Evolutionary conservation across 2,888 invertebrate genomes (phyloP).

Genomic region (Xylophagus ater): DNA sequence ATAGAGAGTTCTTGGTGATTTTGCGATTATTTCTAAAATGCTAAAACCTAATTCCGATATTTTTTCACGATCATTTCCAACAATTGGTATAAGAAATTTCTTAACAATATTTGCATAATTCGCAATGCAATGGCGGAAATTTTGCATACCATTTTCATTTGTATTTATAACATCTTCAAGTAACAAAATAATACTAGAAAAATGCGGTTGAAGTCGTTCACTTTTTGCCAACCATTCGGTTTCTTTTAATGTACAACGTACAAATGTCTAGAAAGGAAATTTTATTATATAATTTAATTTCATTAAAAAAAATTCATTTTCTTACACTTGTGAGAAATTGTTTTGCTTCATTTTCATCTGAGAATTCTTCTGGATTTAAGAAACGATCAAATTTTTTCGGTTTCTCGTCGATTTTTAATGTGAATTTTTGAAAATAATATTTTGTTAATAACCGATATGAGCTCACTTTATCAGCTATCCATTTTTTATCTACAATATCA

Average conservation of each 20-base stretch:
- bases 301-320: background rate
- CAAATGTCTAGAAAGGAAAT: constrained; percentile 23
- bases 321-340: constrained; percentile 28
- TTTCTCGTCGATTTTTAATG: constrained; percentile 21
- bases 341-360: constrained; percentile 24
- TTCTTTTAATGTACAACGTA: constrained; percentile 30
- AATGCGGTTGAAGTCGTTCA: constrained; percentile 24
- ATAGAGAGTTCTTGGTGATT: constrained; percentile 23
- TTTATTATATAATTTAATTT: background rate
- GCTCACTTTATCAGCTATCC: constrained; percentile 26
- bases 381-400: constrained; percentile 27
- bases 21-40: constrained; percentile 25
- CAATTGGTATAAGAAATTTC: constrained; percentile 23
- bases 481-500: constrained; percentile 25
- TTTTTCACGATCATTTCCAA: constrained; percentile 21
- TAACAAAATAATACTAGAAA: constrained; percentile 26
- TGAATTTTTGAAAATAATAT: constrained; percentile 31
- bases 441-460: constrained; percentile 25
- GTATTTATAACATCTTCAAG: constrained; percentile 25
- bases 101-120: constrained; percentile 27
- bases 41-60: constrained; percentile 24
- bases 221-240: constrained; percentile 29
- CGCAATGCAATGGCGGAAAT: constrained; percentile 25
- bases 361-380: constrained; percentile 23
- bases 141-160: constrained; percentile 22